These are phyloP conservation scores for Ciconia nigra DNA, from an alignment of 2,797 vertebrate species.

Conservation along the genomic window DNA sequence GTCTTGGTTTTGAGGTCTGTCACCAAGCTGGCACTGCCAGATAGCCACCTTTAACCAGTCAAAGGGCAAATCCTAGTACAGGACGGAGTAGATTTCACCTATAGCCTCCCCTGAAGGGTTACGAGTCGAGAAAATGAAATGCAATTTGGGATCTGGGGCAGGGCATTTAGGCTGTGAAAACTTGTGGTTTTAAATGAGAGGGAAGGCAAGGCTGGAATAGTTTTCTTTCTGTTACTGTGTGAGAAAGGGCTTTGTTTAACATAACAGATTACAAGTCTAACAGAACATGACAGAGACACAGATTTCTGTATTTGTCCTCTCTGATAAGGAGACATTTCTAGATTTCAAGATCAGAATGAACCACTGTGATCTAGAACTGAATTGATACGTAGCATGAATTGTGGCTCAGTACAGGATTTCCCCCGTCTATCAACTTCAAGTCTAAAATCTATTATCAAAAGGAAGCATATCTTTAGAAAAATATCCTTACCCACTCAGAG, in stretches of 20 bases:
- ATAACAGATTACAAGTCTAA: neutral
- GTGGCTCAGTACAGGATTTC: neutral
- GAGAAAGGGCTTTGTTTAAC: neutral
- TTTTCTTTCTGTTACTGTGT: neutral
- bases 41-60: neutral
- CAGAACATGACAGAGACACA: neutral
- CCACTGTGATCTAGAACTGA: neutral
- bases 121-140: neutral
- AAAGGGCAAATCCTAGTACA: neutral
- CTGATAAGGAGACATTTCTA: conserved; percentile 9
- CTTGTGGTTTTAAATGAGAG: neutral
- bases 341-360: neutral
- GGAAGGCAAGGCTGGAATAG: neutral
- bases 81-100: neutral
- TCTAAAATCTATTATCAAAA: neutral
- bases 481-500: neutral
- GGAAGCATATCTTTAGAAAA: neutral
- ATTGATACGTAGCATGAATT: neutral
- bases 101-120: neutral
- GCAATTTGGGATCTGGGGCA: neutral
- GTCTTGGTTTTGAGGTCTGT: neutral
- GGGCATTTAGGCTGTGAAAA: neutral
- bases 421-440: neutral
- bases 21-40: neutral
- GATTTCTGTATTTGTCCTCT: neutral